Base-by-base conservation (phyloP, 1,140 invertebrate species). In the Trachymyrmex septentrionalis region DNA sequence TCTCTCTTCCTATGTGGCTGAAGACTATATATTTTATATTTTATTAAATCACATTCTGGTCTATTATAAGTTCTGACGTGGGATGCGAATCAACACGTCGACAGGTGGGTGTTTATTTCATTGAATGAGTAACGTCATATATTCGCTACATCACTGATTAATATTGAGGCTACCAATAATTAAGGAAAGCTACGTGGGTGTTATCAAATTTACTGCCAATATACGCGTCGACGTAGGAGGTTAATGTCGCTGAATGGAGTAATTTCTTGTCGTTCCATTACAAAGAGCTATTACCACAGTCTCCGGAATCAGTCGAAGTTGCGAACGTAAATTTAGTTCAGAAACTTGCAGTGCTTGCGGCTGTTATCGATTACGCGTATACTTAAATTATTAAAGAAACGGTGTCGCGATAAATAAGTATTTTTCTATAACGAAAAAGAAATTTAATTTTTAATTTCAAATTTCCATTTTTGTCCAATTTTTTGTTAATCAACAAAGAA, bases 261-360 rank as follows among this genome's bases (percentile, higher is more conserved):
- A 84, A 84, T 73, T 84, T 84, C 55, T 84, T 73, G 55, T 75
- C 38, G 55, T 82, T 82, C 48, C 48, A 21, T 69, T 59, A 84
- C 34, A 75, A 84, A 61, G 69, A 75, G 55, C 67, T 24, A 48
- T 73, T 73, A 72, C 38, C 7, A 7, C 34, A 72, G 67, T 48
- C 55, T 72, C 67, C 53, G 67, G 38, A 38, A 59, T 61, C 69
- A 61, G 24, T 63, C 30, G 30, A 81, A 69, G 75, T 69, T 55
- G 27, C 38, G 44, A 21, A 63, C 55, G 27, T 50, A 75, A 84
- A 84, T 84, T 84, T 21, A 73, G 55, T 75, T 73, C 38, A n/a
- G 53, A 82, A 66, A 82, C 34, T 73, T 84, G 38, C 38, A 73
- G n/a, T 73, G 24, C 10, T 84, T 61, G 30, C n/a, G 30, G 24